Conservation (phyloP, 2,888 invertebrate genomes). For the Dolomedes plantarius region DNA sequence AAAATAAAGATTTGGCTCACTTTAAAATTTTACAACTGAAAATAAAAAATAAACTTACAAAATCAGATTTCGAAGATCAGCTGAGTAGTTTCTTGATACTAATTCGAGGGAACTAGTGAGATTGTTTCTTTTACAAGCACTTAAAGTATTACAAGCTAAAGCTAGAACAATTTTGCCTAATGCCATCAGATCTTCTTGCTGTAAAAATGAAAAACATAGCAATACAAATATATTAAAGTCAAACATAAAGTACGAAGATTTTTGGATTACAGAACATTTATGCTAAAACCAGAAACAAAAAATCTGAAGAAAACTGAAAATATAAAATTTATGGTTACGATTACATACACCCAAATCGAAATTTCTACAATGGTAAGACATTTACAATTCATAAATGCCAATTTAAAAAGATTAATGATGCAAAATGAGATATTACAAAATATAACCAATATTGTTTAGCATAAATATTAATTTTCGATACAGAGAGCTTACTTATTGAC, state of each 20-base stretch:
- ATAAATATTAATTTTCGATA: too few relatives aligned
- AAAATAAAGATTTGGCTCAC: too few relatives aligned
- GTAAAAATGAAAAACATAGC: conserved; percentile 75
- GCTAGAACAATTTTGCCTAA: conserved; percentile 93
- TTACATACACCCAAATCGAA: too few relatives aligned
- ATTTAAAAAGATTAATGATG: too few relatives aligned
- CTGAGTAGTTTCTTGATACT: conserved; percentile 91
- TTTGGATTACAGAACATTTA: conserved; percentile 37
- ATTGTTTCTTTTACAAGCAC: conserved; percentile 91
- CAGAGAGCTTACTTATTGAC: too few relatives aligned
- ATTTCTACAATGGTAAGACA: too few relatives aligned
- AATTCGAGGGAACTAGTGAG: conserved; percentile 91
- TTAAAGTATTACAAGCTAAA: conserved; percentile 93
- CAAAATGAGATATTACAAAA: too few relatives aligned
- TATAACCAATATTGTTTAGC: too few relatives aligned
- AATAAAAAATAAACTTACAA: too few relatives aligned
- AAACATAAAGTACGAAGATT: not conserved
- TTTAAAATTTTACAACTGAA: too few relatives aligned
- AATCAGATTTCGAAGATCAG: conserved; percentile 95
- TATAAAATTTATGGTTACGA: too few relatives aligned
- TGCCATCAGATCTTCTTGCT: conserved; percentile 94
- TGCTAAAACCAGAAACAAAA: not conserved
- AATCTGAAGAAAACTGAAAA: not conserved
- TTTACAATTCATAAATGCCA: too few relatives aligned
- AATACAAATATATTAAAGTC: not conserved